Evolutionary conservation across 2,888 invertebrate species (phyloP).

Genomic region (Drosophila prolongata): DNA sequence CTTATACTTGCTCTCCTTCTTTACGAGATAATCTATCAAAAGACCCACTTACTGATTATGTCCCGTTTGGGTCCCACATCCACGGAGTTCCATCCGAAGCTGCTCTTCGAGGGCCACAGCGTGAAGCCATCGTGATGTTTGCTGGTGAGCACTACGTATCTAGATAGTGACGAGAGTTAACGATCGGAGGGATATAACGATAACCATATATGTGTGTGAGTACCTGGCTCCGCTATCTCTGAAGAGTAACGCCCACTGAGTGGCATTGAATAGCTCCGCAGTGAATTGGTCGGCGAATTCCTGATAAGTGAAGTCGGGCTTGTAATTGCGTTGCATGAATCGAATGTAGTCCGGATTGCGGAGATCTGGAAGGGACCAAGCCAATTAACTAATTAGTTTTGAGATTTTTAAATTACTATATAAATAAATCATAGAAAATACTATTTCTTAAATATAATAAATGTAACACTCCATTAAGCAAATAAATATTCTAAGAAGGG

Average conservation of each 20-base stretch:
- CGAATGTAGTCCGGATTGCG: slow-evolving; percentile 84
- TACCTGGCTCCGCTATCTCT: slow-evolving; percentile 94
- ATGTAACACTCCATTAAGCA: too few species aligned
- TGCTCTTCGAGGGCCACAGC: slow-evolving; percentile 92
- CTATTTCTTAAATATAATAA: not conserved
- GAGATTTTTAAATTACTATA: too few species aligned
- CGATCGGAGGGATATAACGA: not conserved
- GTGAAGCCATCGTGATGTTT: slow-evolving; percentile 96
- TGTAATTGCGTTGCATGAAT: slow-evolving; percentile 93
- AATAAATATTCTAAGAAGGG: too few species aligned
- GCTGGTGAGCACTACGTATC: slow-evolving; percentile 93
- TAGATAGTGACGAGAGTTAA: slow-evolving; percentile 69
- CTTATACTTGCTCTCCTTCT: too few species aligned
- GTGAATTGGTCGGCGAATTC: slow-evolving; percentile 95
- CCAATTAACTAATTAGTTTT: not conserved
- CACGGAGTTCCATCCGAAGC: slow-evolving; percentile 93
- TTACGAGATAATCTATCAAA: not conserved
- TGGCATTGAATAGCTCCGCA: slow-evolving; percentile 94
- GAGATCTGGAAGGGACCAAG: slow-evolving; percentile 72
- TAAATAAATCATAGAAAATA: not conserved
- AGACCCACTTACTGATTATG: slow-evolving; percentile 86
- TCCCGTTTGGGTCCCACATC: slow-evolving; percentile 92
- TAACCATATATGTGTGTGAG: slow-evolving; percentile 17
- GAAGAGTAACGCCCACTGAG: slow-evolving; percentile 93
- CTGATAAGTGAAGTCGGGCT: slow-evolving; percentile 94